Evolutionary conservation across 2,113 vertebrate genomes (phyloP), one percentile per base, ranked within the genome.

Genomic region (Bufo gargarizans): DNA sequence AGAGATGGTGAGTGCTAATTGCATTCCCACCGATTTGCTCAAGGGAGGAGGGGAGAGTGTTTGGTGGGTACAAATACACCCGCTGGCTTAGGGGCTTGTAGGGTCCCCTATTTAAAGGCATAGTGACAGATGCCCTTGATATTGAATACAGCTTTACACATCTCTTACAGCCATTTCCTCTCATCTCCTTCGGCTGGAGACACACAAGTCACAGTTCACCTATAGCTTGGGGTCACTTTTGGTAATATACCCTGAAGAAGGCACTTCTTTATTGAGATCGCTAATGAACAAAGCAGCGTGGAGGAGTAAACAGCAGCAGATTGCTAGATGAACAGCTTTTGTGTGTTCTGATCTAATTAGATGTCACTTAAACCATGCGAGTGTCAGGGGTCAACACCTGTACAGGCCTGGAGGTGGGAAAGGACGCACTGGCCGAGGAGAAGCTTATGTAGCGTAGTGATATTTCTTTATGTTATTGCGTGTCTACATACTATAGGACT

Each of bases 321-420:
- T 81, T 81, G 78, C 22, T 45, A 17, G 7, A 59, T 45, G 78
- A 61, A 61, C 22, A 59, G n/a, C n/a, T 59, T 61, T 61, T 81
- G 78, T 81, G 55, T 81, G 56, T 81, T 7, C 77, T 81, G 78
- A 81, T 81, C 58, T 59, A 81, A 81, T 81, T 81, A 81, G 33
- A 81, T 61, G 78, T 81, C 78, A 59, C 78, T 45, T 81, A 81
- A 61, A 17, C 78, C 78, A 8, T 22, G n/a, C 58, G 56, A 8
- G n/a, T 59, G 78, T 81, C 55, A 81, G 33, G 61, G 78, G 78
- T 81, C 55, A 59, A 81, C 78, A 81, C 78, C 72, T 76, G 72
- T 76, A 50, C 45, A 76, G 47, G 47, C 17, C 72, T 50, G 17
- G 3, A 76, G 72, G 45, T 76, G 72, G 17, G 72, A 76, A 20